phyloP scores from a whole-genome alignment of 1,140 invertebrate species.

The Bombus terrestris region DNA sequence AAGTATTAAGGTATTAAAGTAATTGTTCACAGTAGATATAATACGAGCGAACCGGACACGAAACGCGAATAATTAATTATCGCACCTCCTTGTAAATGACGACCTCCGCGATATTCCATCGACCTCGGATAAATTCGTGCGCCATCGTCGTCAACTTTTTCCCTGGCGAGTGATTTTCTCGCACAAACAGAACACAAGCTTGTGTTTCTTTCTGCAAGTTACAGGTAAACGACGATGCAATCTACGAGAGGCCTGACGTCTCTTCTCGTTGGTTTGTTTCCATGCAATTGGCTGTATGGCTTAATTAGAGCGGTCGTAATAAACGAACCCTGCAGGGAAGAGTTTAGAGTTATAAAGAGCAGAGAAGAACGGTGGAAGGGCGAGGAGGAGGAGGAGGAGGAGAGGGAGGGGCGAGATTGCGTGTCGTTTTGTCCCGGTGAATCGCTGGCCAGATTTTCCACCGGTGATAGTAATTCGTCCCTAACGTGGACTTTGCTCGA shows the following conservation, averaged over 20 bases:
- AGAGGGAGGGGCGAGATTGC: background rate
- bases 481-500: too few species aligned
- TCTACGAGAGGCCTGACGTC: background rate
- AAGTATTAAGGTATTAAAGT: constrained; percentile 54
- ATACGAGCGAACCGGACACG: constrained; percentile 35
- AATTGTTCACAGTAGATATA: constrained; percentile 53
- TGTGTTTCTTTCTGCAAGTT: constrained; percentile 1
- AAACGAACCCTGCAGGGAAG: constrained; percentile 2
- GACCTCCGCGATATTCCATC: constrained; percentile 15
- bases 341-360: constrained; percentile 12
- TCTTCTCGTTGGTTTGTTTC: background rate
- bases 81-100: constrained; percentile 9
- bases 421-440: constrained; percentile 2
- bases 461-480: background rate
- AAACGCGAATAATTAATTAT: constrained; percentile 48
- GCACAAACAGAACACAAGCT: background rate
- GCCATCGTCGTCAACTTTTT: constrained; percentile 29
- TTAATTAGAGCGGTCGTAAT: constrained; percentile 28
- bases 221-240: background rate
- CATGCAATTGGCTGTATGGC: background rate
- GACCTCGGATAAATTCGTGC: background rate
- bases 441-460: background rate
- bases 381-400: background rate
- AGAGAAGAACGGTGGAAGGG: background rate
- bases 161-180: constrained; percentile 2